These are phyloP conservation scores for Prinia subflava DNA, from an alignment of 2,113 vertebrate genomes.

Conservation along the genomic window DNA sequence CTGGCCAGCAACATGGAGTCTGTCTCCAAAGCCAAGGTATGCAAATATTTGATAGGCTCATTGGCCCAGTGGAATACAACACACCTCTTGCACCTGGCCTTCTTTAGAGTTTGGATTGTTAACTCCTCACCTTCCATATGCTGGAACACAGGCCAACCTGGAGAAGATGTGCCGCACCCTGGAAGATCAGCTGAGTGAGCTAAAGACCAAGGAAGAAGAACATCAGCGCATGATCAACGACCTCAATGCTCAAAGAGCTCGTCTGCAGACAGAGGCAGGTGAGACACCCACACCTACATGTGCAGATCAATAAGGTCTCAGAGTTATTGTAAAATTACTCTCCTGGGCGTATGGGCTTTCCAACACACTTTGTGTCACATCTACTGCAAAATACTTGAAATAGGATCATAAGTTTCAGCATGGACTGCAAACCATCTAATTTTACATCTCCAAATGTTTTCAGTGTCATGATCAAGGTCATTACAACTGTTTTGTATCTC, in stretches of 20 bases:
- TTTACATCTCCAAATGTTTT: not conserved
- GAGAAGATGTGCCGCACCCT: not conserved
- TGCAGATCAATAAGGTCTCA: no score
- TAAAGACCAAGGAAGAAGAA: not conserved
- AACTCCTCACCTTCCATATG: not conserved
- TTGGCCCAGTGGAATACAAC: no score
- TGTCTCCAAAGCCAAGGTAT: not conserved
- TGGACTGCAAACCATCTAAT: fast-evolving
- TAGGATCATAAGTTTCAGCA: not conserved
- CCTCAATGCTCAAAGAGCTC: not conserved
- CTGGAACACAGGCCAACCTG: not conserved
- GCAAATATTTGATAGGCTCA: no score
- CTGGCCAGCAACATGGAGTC: slow-evolving; percentile 65
- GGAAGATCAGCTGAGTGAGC: not conserved
- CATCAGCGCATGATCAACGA: not conserved
- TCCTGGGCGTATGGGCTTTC: not conserved
- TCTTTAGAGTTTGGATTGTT: not conserved
- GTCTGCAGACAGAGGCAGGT: not conserved
- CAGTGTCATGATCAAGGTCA: fast-evolving
- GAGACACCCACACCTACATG: not conserved
- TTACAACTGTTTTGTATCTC: not conserved
- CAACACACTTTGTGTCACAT: not conserved
- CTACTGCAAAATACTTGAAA: not conserved
- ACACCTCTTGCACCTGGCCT: no score
- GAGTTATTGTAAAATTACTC: not conserved